Evolutionary conservation across 2,113 vertebrate genomes (phyloP).

Genomic region (Egretta garzetta): DNA sequence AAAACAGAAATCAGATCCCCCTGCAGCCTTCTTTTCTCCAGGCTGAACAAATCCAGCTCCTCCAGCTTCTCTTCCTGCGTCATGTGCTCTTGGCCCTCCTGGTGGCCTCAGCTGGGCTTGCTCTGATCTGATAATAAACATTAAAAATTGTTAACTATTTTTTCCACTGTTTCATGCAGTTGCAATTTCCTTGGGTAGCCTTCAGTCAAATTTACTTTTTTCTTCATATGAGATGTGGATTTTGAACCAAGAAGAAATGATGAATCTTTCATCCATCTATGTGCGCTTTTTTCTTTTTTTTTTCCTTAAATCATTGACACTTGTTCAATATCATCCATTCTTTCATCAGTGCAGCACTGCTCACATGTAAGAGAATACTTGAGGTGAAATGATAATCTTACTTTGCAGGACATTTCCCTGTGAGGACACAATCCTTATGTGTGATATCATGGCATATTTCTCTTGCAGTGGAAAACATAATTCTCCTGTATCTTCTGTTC

Average conservation of each 20-base stretch:
- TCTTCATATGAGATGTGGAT: not conserved
- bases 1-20: not conserved
- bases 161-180: not conserved
- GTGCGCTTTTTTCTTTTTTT: not conserved
- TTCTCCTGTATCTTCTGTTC: not conserved
- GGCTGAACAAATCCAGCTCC: not conserved
- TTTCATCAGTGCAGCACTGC: not conserved
- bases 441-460: not conserved
- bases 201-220: not conserved
- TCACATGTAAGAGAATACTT: not conserved
- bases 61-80: not conserved
- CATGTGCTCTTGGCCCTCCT: constrained; percentile 18
- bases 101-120: constrained; percentile 28
- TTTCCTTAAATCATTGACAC: not conserved
- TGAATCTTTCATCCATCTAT: not conserved
- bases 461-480: not conserved
- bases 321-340: not conserved
- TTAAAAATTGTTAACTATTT: not conserved
- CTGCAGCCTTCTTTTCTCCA: not conserved
- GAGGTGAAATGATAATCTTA: not conserved
- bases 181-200: not conserved
- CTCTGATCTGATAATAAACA: constrained; percentile 42
- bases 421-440: not conserved
- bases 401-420: not conserved
- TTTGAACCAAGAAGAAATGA: not conserved